Evolutionary conservation across 2,797 vertebrate species (phyloP).

Genomic region (Falco berigora): DNA sequence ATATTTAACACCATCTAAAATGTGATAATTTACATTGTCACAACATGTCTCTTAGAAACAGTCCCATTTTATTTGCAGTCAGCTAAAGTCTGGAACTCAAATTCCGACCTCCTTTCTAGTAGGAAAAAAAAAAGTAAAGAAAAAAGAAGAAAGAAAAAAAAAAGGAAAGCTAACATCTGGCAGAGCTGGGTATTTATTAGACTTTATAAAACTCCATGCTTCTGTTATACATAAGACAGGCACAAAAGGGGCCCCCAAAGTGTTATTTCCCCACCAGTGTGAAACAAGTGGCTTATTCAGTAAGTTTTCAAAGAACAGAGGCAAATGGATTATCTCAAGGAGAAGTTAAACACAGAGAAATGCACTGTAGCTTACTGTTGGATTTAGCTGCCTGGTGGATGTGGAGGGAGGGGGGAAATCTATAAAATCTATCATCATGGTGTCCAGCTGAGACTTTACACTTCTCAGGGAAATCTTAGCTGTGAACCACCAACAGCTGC

Average conservation of each 20-base stretch:
- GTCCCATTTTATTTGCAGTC: constrained; percentile 34
- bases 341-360: constrained; percentile 62
- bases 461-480: constrained; percentile 57
- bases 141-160: background rate
- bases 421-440: constrained; percentile 66
- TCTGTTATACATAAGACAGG: constrained; percentile 64
- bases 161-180: constrained; percentile 59
- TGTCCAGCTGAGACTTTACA: constrained; percentile 68
- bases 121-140: background rate
- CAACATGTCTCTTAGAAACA: constrained; percentile 50
- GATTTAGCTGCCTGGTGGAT: constrained; percentile 46
- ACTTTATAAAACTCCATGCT: constrained; percentile 57
- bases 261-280: constrained; percentile 66
- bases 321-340: constrained; percentile 61
- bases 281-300: constrained; percentile 72
- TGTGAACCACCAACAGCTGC: constrained; percentile 63
- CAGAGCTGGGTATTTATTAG: constrained; percentile 53
- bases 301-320: constrained; percentile 71
- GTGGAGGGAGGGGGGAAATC: constrained; percentile 10
- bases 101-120: constrained; percentile 25
- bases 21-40: constrained; percentile 51
- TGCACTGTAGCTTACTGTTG: constrained; percentile 49
- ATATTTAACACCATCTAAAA: constrained; percentile 55
- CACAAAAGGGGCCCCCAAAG: constrained; percentile 61
- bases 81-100: background rate